These are phyloP conservation scores for Erannis defoliaria DNA, from an alignment of 2,888 invertebrate genomes.

Conservation along the genomic window DNA sequence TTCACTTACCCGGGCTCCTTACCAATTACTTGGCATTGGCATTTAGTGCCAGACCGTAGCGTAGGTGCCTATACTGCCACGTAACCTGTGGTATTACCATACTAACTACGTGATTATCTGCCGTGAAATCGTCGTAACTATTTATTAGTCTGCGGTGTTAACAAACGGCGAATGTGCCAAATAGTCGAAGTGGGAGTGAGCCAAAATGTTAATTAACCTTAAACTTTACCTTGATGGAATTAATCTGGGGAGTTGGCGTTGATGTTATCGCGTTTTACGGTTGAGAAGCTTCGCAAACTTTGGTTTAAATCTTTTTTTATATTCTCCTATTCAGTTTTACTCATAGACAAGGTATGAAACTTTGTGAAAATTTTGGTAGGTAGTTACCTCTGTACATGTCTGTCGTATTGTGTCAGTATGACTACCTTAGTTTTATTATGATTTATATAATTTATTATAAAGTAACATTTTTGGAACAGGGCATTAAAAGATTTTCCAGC, in stretches of 20 bases:
- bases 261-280: conserved; percentile 13
- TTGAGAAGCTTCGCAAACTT: conserved; percentile 16
- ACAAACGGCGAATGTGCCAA: conserved; percentile 30
- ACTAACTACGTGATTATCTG: conserved; percentile 26
- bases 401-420: too few relatives aligned
- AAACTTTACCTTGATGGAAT: conserved; percentile 28
- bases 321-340: not conserved
- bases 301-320: conserved; percentile 14
- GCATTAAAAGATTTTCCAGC: too few relatives aligned
- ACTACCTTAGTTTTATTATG: too few relatives aligned
- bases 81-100: conserved; percentile 14
- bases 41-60: conserved; percentile 31
- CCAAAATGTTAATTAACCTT: conserved; percentile 36
- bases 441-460: too few relatives aligned
- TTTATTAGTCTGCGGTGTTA: conserved; percentile 26
- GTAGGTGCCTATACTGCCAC: conserved; percentile 18
- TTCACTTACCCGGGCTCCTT: conserved; percentile 26
- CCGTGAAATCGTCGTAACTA: conserved; percentile 14
- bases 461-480: too few relatives aligned
- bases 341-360: not conserved
- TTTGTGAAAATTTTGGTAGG: not conserved
- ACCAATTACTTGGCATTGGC: conserved; percentile 43
- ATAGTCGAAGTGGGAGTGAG: conserved; percentile 29
- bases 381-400: too few relatives aligned
- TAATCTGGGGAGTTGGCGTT: conserved; percentile 15